Conservation (phyloP, 2,113 vertebrate species). For the Anarrhichthys ocellatus region DNA sequence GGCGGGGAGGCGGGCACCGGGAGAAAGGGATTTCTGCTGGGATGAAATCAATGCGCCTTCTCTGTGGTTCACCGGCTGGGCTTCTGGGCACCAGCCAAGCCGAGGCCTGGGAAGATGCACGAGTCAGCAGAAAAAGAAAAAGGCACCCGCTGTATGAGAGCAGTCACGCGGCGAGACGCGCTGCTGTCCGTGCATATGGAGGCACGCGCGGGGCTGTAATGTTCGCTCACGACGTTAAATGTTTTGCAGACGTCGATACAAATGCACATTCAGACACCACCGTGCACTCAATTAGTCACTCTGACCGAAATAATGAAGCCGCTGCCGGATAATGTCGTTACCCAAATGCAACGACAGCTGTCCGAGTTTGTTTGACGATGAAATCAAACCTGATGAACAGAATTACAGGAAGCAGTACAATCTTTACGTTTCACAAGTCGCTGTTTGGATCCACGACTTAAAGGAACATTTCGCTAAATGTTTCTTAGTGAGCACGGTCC, state of each 20-base stretch:
- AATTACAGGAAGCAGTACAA: background rate
- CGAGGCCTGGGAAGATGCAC: conserved; percentile 65
- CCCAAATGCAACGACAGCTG: background rate
- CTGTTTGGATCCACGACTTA: background rate
- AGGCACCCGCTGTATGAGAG: conserved; percentile 30
- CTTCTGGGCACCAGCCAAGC: conserved; percentile 77
- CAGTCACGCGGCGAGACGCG: conserved; percentile 48
- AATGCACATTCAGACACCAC: conserved; percentile 1
- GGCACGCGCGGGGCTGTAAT: background rate
- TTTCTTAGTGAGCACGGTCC: background rate
- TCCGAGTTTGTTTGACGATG: background rate
- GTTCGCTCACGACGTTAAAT: conserved; percentile 5
- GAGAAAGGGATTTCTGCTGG: conserved; percentile 71
- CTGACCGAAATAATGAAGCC: background rate
- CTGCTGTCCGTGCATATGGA: conserved; percentile 23
- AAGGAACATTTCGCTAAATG: background rate
- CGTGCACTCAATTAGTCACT: background rate
- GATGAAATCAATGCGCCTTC: conserved; percentile 81
- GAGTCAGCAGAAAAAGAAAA: conserved; percentile 74
- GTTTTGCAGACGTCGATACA: background rate
- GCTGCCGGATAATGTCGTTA: background rate
- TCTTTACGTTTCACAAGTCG: background rate
- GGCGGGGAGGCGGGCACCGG: conserved; percentile 50
- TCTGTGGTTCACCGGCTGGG: conserved; percentile 72
- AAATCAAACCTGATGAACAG: background rate